These are phyloP conservation scores for Entomobrya multifasciata DNA, from an alignment of 2,888 invertebrate species.

Conservation along the genomic window DNA sequence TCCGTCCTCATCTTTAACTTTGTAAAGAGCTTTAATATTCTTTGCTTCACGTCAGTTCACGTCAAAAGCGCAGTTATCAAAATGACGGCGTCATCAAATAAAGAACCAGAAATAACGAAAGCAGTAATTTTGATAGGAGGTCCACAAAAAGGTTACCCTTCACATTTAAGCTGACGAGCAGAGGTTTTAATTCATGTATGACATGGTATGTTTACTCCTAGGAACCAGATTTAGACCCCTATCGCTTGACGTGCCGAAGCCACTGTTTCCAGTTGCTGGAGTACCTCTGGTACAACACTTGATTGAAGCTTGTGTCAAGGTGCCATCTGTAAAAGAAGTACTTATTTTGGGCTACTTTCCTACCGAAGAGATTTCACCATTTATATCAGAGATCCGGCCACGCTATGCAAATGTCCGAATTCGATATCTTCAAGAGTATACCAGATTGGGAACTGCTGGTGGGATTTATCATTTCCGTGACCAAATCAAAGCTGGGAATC, in stretches of 20 bases:
- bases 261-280: constrained; percentile 98
- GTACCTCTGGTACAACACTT: constrained; percentile 98
- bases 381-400: constrained; percentile 92
- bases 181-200: neutral
- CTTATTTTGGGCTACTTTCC: constrained; percentile 97
- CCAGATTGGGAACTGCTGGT: constrained; percentile 96
- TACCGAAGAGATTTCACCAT: constrained; percentile 90
- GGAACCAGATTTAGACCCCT: constrained; percentile 98
- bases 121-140: constrained; percentile 96
- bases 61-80: neutral
- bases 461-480: constrained; percentile 98
- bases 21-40: too few relatives aligned
- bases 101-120: constrained; percentile 84
- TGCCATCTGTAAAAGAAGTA: constrained; percentile 92
- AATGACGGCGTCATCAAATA: constrained; percentile 1
- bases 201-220: constrained; percentile 81
- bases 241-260: constrained; percentile 98
- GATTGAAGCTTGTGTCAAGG: constrained; percentile 93
- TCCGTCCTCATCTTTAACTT: too few relatives aligned
- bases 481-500: constrained; percentile 93
- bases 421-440: constrained; percentile 97
- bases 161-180: too few relatives aligned
- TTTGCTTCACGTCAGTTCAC: too few relatives aligned
- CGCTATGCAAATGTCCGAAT: constrained; percentile 89
- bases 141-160: constrained; percentile 92